Conservation (phyloP, 2,797 vertebrate genomes). For the Mergus octosetaceus region DNA sequence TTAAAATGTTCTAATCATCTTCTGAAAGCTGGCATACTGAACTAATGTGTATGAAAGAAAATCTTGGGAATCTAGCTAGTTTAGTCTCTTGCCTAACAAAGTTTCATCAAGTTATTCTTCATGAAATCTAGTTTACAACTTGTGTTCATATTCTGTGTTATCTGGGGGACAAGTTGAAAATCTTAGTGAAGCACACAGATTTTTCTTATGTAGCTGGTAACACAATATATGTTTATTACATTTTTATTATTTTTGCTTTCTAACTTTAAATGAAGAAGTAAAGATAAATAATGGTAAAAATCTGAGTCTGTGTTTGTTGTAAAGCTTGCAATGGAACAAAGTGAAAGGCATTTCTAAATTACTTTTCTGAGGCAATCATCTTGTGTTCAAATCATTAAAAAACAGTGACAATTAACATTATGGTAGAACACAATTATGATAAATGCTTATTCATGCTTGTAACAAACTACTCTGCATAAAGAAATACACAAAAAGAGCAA, state of each 20-base stretch:
- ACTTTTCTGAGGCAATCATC: not conserved
- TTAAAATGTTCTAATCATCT: not conserved
- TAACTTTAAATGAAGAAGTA: not conserved
- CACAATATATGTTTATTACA: not conserved
- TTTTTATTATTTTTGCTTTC: not conserved
- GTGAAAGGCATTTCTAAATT: not conserved
- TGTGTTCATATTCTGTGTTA: not conserved
- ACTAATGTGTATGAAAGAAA: not conserved
- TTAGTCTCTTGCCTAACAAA: not conserved
- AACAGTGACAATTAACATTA: not conserved
- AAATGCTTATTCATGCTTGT: not conserved
- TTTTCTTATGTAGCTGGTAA: not conserved
- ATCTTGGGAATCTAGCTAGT: not conserved
- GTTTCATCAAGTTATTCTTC: not conserved
- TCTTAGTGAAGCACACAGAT: not conserved
- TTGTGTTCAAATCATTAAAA: not conserved
- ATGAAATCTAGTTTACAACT: not conserved
- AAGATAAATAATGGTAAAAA: not conserved
- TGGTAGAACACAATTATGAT: not conserved
- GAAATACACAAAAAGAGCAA: not conserved
- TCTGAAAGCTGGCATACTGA: not conserved
- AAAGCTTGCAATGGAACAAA: not conserved
- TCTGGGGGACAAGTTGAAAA: not conserved
- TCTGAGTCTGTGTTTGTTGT: not conserved
- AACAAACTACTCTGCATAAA: not conserved